Evolutionary conservation across 2,113 vertebrate genomes (phyloP), one percentile per base, ranked within the genome.

Genomic region (Acrocephalus kingi): DNA sequence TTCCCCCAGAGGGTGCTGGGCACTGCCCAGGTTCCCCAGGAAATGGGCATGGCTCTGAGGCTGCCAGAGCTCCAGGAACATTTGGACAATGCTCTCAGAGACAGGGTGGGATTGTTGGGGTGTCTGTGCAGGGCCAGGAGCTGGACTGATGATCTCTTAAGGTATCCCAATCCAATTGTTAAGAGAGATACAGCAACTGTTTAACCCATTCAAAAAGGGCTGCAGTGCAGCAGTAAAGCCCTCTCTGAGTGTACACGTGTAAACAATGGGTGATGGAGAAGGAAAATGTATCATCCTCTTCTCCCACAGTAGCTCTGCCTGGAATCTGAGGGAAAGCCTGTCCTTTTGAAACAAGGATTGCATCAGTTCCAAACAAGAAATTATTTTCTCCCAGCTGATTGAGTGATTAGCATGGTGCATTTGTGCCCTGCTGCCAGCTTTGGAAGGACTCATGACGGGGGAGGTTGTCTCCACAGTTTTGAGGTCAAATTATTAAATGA

Each of bases 51-150:
- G 0, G 62, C 17, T 30, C 30, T 3, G 3, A 68, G 39, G 46
- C 39, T 68, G 62, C 87, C 78, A 68, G 41, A 76, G 41, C 48
- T 89, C 33, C 28, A n/a, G 77, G 52, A 46, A 28, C 1, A 0
- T 59, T 59, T 82, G 52, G 22, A 14, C 28, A n/a, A 1, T 0
- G 0, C 15, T 48, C 6, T 6, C 22, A 59, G 68, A 25, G 27
- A 15, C 30, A 41, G n/a, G n/a, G 5, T 75, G 63, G 41, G 48
- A 7, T 27, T 83, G 20, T 15, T 76, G 71, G 25, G 48, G 11
- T 19, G 48, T 35, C 71, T 76, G 41, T 1, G 63, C n/a, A 75
- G 71, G 30, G 21, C 5, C 17, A 35, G 55, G 46, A 15, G 17
- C 13, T 48, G 62, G 24, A 6, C 19, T 61, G 58, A 6, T 62